Evolutionary conservation across 2,113 vertebrate species (phyloP).

Genomic region (Oncorhynchus keta): DNA sequence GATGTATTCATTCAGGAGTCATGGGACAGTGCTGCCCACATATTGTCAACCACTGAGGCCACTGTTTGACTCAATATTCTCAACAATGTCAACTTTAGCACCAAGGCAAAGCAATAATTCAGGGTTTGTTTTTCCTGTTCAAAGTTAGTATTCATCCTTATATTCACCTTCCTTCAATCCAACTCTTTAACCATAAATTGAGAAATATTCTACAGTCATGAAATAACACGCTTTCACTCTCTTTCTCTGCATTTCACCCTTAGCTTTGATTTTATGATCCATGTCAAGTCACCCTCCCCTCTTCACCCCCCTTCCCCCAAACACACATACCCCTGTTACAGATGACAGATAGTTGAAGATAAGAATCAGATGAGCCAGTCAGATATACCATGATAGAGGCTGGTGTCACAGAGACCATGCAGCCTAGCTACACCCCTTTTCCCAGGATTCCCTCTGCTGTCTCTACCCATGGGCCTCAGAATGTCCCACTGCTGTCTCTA

Average conservation of each 20-base stretch:
- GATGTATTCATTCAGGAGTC: constrained; percentile 1
- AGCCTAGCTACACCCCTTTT: too few relatives aligned
- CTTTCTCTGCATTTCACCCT: background rate
- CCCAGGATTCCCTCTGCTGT: background rate
- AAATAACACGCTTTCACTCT: background rate
- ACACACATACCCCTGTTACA: background rate
- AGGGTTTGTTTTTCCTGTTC: too few relatives aligned
- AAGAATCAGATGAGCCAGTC: background rate
- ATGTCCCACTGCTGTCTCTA: too few relatives aligned
- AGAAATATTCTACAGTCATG: too few relatives aligned
- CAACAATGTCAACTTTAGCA: constrained; percentile 3
- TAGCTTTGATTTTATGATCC: background rate
- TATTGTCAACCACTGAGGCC: constrained; percentile 10
- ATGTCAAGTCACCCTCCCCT: background rate
- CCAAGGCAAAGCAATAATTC: background rate
- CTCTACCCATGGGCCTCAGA: background rate
- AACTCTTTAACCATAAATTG: too few relatives aligned
- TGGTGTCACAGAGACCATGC: background rate
- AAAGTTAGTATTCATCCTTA: too few relatives aligned
- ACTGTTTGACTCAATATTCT: constrained; percentile 1
- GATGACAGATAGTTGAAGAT: background rate
- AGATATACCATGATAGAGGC: background rate
- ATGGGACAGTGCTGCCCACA: background rate
- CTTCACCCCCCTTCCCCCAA: too few relatives aligned
- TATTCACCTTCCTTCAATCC: too few relatives aligned